These are phyloP conservation scores for Sycophila texana DNA, from an alignment of 2,888 invertebrate genomes.

Conservation along the genomic window DNA sequence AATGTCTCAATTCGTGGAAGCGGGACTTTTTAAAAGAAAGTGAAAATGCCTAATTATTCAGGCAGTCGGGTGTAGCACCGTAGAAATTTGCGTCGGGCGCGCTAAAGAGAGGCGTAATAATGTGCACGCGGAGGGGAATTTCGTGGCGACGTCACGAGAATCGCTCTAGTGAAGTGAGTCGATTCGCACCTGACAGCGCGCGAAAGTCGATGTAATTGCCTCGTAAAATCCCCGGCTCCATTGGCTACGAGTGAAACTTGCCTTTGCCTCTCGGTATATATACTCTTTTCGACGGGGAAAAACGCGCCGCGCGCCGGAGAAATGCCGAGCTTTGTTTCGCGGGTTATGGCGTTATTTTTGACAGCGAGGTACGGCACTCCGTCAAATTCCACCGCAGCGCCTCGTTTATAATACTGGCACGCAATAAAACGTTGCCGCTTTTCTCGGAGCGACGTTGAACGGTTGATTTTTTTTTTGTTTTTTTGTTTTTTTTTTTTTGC, in stretches of 20 bases:
- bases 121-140: background rate
- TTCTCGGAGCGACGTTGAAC: too few species aligned
- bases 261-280: constrained; percentile 7
- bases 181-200: constrained; percentile 55
- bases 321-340: constrained; percentile 12
- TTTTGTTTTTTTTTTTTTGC: too few species aligned
- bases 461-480: too few species aligned
- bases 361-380: too few species aligned
- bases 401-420: too few species aligned
- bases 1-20: constrained; percentile 19
- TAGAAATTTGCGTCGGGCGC: constrained; percentile 27
- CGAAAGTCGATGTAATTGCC: constrained; percentile 63
- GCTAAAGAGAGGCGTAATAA: constrained; percentile 5
- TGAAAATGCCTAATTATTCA: constrained; percentile 37
- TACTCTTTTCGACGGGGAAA: constrained; percentile 24
- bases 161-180: constrained; percentile 38
- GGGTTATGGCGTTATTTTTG: background rate
- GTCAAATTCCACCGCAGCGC: too few species aligned
- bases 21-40: constrained; percentile 32
- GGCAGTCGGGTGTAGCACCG: background rate
- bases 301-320: background rate
- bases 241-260: constrained; percentile 46
- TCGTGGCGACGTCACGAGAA: background rate
- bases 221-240: constrained; percentile 60
- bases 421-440: too few species aligned